Base-by-base conservation (phyloP, 2,797 vertebrate species). In the Micropoecilia bifurca region DNA sequence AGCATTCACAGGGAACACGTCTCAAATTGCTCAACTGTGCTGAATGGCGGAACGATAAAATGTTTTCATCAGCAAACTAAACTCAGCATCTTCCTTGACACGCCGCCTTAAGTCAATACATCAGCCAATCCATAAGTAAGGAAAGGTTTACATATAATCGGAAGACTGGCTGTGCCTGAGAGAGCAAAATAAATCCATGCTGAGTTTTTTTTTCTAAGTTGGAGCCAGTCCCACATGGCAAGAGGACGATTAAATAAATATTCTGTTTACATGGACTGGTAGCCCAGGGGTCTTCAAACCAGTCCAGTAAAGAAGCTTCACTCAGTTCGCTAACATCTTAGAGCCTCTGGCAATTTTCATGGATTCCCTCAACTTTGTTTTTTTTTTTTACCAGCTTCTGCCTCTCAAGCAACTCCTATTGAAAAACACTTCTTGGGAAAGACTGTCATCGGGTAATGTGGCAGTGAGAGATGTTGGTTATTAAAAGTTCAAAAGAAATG, bases 221-320 rank as follows among this genome's bases (percentile, higher is more conserved):
- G 79, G 75, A 86, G 81, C 66, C 66, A 80, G 74, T 87, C 86
- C 86, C 88, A 81, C 81, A 85, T 84, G 87, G 82, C 86, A 84
- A 87, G 77, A 85, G 81, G 87, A 87, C 78, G 80, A 89, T 93
- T 92, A 91, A 90, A 91, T 93, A 91, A 89, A 92, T 91, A 93
- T 92, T 93, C 91, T 90, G 89, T 92, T 93, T 94, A 90, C 85
- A 92, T 85, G 85, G 82, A 89, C 83, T 69, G 36, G 71, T 81
- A 82, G 85, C 92, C 85, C 85, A 87, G 81, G 83, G 87, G 85
- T 91, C 85, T 90, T 87, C 76, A 90, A 85, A 91, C 88, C 80
- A 83, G 90, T 86, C 79, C 87, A 85, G 91, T 81, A 87, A 90
- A 91, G 90, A 87, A 85, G 90, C 88, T 86, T 90, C 83, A 87